Conservation (phyloP, 2,113 vertebrate genomes). For the Lepus timidus region DNA sequence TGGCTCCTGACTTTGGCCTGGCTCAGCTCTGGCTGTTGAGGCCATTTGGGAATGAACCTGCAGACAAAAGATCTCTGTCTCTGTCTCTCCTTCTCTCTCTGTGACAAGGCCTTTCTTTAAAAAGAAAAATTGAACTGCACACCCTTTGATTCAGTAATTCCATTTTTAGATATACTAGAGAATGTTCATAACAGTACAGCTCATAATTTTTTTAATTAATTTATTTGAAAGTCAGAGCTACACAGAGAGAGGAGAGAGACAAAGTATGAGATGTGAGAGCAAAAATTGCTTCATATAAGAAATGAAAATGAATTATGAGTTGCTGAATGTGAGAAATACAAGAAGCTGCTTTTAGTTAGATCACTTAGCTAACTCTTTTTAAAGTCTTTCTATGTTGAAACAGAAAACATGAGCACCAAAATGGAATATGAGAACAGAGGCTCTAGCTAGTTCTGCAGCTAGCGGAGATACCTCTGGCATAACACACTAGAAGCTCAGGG, state of each 20-base stretch:
- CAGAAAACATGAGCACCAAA: not conserved
- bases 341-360: not conserved
- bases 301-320: constrained; percentile 34
- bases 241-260: not conserved
- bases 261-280: not conserved
- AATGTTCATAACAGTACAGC: constrained; percentile 12
- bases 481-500: not conserved
- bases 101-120: no score
- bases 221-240: no score
- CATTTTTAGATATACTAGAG: constrained; percentile 56
- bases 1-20: no score
- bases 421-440: not conserved
- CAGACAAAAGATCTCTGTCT: no score
- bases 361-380: not conserved
- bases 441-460: not conserved
- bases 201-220: not conserved
- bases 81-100: no score
- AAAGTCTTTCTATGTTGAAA: not conserved
- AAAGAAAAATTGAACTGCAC: not conserved
- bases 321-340: not conserved
- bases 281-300: constrained; percentile 44
- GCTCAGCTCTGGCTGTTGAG: no score
- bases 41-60: no score
- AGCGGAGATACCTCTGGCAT: not conserved
- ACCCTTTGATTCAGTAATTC: constrained; percentile 42